Evolutionary conservation across 2,888 invertebrate genomes (phyloP).

Genomic region (Lycophotia porphyrea): DNA sequence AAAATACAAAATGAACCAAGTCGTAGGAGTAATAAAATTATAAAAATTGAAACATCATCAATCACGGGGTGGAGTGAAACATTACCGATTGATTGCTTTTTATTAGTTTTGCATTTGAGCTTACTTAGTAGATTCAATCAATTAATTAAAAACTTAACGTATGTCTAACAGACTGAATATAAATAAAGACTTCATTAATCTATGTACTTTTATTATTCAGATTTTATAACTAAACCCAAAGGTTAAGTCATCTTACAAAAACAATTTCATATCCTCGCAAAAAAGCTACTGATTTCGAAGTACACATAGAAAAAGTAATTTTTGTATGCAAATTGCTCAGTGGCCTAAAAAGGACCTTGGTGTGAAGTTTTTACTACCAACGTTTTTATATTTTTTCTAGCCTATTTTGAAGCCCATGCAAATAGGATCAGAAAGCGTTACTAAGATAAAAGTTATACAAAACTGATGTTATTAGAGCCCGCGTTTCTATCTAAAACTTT

Average conservation of each 20-base stretch:
- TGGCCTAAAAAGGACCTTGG: constrained; percentile 18
- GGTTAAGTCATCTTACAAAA: background rate
- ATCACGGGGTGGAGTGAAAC: background rate
- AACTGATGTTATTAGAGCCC: constrained; percentile 22
- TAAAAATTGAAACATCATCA: background rate
- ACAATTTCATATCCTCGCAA: background rate
- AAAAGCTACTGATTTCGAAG: constrained; percentile 10
- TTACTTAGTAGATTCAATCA: background rate
- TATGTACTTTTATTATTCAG: background rate
- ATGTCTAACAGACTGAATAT: background rate
- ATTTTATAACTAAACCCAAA: background rate
- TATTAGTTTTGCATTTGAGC: background rate
- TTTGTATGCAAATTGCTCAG: constrained; percentile 47
- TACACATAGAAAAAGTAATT: constrained; percentile 18
- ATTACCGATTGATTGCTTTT: background rate
- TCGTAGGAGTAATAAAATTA: background rate
- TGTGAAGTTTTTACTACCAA: constrained; percentile 25
- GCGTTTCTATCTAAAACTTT: background rate
- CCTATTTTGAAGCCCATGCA: constrained; percentile 17
- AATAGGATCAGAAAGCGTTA: constrained; percentile 18
- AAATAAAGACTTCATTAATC: background rate
- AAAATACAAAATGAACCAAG: background rate
- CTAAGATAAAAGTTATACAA: constrained; percentile 9
- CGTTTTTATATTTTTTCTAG: constrained; percentile 28
- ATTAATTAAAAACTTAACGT: background rate